phyloP scores from a whole-genome alignment of 2,888 invertebrate species.

The Philhelius pedissequus region DNA sequence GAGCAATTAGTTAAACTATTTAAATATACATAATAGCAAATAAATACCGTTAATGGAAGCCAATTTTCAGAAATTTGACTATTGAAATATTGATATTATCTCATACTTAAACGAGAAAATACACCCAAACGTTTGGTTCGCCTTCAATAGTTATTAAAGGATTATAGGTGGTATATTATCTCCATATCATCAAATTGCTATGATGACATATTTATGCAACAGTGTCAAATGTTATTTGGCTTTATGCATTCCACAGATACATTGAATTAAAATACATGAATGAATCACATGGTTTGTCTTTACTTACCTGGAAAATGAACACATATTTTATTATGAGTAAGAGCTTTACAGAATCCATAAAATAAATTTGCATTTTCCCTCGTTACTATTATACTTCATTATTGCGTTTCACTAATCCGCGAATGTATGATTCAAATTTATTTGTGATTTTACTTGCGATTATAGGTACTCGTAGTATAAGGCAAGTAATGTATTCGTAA shows the following conservation, averaged over 20 bases:
- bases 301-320: neutral
- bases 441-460: no score
- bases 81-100: neutral
- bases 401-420: no score
- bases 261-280: neutral
- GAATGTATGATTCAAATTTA: no score
- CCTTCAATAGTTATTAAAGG: neutral
- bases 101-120: neutral
- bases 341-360: no score
- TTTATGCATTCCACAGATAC: neutral
- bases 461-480: no score
- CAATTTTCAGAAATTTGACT: neutral
- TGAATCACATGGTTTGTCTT: neutral
- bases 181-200: neutral
- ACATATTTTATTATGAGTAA: no score
- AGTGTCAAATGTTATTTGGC: neutral
- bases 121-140: neutral
- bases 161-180: neutral
- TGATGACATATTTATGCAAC: neutral
- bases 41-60: no score
- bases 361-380: no score
- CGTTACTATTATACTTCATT: no score
- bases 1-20: neutral
- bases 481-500: no score
- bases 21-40: neutral